Conservation (phyloP, 1,140 invertebrate genomes). For the Caenorhabditis brenneri region DNA sequence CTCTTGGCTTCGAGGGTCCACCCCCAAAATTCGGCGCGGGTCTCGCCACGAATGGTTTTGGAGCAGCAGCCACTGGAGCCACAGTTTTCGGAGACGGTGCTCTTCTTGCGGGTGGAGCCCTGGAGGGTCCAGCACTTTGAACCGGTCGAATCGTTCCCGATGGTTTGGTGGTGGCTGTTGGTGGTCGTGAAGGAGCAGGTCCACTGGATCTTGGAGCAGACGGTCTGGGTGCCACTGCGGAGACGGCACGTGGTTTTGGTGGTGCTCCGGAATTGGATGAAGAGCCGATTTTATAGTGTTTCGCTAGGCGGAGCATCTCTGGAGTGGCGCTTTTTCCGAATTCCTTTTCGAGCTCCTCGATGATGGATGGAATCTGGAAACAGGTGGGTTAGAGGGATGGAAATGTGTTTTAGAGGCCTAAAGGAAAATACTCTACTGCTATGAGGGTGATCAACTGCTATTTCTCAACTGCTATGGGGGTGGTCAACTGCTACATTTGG, state of each 20-base stretch:
- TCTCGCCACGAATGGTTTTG: slow-evolving; percentile 20
- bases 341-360: not conserved
- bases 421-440: not conserved
- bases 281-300: slow-evolving; percentile 1
- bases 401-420: too few species aligned
- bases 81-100: not conserved
- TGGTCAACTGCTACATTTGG: too few species aligned
- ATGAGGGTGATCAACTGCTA: too few species aligned
- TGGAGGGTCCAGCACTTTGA: not conserved
- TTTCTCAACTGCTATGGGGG: too few species aligned
- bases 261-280: not conserved
- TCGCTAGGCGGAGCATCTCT: not conserved
- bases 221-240: not conserved
- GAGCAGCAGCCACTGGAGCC: not conserved
- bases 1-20: not conserved
- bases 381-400: slow-evolving; percentile 47
- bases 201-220: not conserved
- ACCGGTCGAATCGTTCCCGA: not conserved
- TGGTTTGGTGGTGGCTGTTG: not conserved
- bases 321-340: not conserved
- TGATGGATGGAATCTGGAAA: slow-evolving; percentile 46
- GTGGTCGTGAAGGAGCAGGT: not conserved
- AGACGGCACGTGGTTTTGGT: not conserved
- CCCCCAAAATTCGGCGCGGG: not conserved
- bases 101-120: not conserved